Base-by-base conservation (phyloP, 2,888 invertebrate genomes). In the Disparrhopalites patrizii region DNA sequence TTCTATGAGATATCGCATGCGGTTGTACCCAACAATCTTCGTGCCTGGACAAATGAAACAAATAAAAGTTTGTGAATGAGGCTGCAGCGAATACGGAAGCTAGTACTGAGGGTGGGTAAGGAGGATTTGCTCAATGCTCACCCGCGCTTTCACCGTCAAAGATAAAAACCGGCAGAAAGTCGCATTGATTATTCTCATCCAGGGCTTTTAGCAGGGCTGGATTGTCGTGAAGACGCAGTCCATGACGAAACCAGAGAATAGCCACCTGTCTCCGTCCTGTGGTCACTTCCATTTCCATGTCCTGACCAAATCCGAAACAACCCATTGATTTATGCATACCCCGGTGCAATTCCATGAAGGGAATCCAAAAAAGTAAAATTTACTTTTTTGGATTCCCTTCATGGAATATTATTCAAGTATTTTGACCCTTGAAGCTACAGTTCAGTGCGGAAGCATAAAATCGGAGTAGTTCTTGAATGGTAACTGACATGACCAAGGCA, bases 81-180 rank as follows among this genome's bases (percentile, higher is more conserved):
- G 36, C 36, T 10, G 36, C 15, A 7, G 36, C 36, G n/a, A 43
- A 18, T 43, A 10, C 15, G 7, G 7, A 43, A 10, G 7, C 20
- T 5, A 5, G 43, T n/a, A 5, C 15, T 43, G 8, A 43, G 4
- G n/a, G 51, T 25, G n/a, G n/a, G 4, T 43, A 43, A 43, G n/a
- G 5, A 43, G 5, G 15, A 10, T n/a, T 18, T 43, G 7, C 5
- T 5, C 7, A 10, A 43, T 43, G 76, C 78, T 77, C 76, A 87
- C 88, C 87, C 73, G 87, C 87, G 70, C 85, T 86, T 78, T 86
- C 85, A n/a, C 87, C 88, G 78, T 89, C 88, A 76, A 88, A 88
- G 72, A 88, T 86, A 76, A 87, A 89, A 1, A 88, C 75, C 0
- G 87, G 86, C 73, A 85, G 84, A 74, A 88, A 80, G 5, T 73